phyloP scores from a whole-genome alignment of 1,140 invertebrate genomes.

The Holcopasites calliopsidis region DNA sequence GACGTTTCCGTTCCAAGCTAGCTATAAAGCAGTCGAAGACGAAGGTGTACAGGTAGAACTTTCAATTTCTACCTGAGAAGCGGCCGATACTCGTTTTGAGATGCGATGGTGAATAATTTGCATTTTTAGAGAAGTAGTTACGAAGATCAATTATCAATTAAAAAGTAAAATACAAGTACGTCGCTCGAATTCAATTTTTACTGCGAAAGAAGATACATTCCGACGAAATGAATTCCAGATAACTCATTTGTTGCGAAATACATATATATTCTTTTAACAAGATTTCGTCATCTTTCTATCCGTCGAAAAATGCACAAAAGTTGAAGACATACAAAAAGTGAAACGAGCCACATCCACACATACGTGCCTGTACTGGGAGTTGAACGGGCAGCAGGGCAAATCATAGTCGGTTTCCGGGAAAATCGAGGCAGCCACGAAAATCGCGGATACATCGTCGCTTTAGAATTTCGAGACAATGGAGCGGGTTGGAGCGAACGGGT shows the following conservation, averaged over 20 bases:
- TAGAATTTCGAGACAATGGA: conserved; percentile 42
- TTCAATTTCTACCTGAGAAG: background rate
- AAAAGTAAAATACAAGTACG: too few species aligned
- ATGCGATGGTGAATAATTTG: background rate
- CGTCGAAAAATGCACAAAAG: background rate
- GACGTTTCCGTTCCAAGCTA: background rate
- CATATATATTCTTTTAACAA: too few species aligned
- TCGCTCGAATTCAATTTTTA: background rate
- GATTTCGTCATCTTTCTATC: too few species aligned
- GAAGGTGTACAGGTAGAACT: background rate
- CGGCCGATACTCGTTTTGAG: background rate
- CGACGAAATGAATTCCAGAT: too few species aligned
- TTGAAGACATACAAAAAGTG: background rate
- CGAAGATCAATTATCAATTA: too few species aligned
- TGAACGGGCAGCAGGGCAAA: background rate
- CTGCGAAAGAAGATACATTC: background rate
- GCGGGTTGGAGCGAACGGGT: background rate
- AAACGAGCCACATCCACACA: background rate
- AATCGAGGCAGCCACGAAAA: conserved; percentile 12
- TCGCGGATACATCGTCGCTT: conserved; percentile 17
- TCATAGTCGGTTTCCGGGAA: background rate
- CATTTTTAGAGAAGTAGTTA: too few species aligned
- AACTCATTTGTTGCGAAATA: too few species aligned
- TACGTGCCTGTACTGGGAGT: background rate
- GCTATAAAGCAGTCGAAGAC: background rate